phyloP scores from a whole-genome alignment of 2,888 invertebrate genomes.

The Mythimna pallens region DNA sequence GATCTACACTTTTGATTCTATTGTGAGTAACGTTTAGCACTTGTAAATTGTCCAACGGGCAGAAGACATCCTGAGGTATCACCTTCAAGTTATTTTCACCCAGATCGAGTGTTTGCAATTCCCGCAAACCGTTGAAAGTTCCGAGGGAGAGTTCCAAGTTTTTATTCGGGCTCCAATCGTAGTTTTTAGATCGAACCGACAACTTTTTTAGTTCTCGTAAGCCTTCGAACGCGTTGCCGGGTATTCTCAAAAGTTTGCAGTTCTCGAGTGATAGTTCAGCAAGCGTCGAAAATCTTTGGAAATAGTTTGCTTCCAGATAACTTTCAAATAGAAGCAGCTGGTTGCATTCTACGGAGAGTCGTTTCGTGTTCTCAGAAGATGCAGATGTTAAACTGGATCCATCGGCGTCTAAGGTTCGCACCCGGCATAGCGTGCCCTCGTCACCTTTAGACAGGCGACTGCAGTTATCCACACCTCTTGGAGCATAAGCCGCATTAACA shows the following conservation, averaged over 20 bases:
- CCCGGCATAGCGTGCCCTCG: slow-evolving; percentile 92
- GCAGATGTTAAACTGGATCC: slow-evolving; percentile 92
- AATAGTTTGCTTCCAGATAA: slow-evolving; percentile 93
- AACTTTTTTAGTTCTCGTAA: slow-evolving; percentile 95
- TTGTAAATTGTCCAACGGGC: slow-evolving; percentile 94
- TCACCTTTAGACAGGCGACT: slow-evolving; percentile 83
- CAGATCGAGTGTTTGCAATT: slow-evolving; percentile 94
- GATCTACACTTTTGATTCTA: slow-evolving; percentile 94
- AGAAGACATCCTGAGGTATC: slow-evolving; percentile 95
- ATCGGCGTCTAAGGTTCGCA: slow-evolving; percentile 93
- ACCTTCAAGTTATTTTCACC: slow-evolving; percentile 95
- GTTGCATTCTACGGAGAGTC: slow-evolving; percentile 94
- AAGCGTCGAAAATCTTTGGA: slow-evolving; percentile 94
- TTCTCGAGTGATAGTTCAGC: slow-evolving; percentile 94
- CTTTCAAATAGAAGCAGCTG: slow-evolving; percentile 95
- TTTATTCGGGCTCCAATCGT: slow-evolving; percentile 94
- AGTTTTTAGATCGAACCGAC: slow-evolving; percentile 94
- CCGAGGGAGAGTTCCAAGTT: slow-evolving; percentile 93
- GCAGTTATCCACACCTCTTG: slow-evolving; percentile 85
- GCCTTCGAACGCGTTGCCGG: slow-evolving; percentile 95
- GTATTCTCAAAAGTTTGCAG: slow-evolving; percentile 95
- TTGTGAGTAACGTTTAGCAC: slow-evolving; percentile 96
- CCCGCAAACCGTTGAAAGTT: slow-evolving; percentile 94
- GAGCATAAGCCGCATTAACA: slow-evolving; percentile 86
- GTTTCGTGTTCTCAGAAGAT: slow-evolving; percentile 93